Percentiles rank a stretch among this genome's conserved stretches.
Evolutionary conservation across 2,888 invertebrate genomes (phyloP).

Genomic region (Anarsia innoxiella): DNA sequence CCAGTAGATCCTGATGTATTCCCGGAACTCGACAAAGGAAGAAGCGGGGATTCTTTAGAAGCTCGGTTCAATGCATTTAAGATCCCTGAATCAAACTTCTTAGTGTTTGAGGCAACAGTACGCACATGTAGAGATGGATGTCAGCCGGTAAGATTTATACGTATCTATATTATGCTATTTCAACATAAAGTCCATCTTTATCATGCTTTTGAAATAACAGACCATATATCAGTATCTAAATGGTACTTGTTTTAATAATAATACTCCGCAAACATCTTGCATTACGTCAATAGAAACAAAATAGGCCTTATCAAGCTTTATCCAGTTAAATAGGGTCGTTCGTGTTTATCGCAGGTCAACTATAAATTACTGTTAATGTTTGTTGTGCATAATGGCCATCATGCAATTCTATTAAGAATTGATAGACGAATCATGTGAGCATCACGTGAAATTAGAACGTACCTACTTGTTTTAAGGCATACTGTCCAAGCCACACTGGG

Average conservation of each 20-base stretch:
- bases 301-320: slow-evolving; percentile 30
- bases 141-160: slow-evolving; percentile 79
- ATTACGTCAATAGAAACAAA: slow-evolving; percentile 41
- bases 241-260: slow-evolving; percentile 10
- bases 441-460: not conserved
- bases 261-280: slow-evolving; percentile 23
- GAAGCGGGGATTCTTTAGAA: slow-evolving; percentile 90
- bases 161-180: not conserved
- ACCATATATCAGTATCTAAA: slow-evolving; percentile 5
- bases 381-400: slow-evolving; percentile 18
- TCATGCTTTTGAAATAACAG: slow-evolving; percentile 8
- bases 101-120: slow-evolving; percentile 94
- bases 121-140: slow-evolving; percentile 92
- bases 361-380: slow-evolving; percentile 2
- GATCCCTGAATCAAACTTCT: slow-evolving; percentile 94
- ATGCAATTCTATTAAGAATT: slow-evolving; percentile 25
- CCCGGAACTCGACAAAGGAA: slow-evolving; percentile 89
- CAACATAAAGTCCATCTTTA: not conserved
- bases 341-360: not conserved
- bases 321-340: slow-evolving; percentile 28
- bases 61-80: slow-evolving; percentile 95
- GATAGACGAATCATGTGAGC: slow-evolving; percentile 8
- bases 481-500: slow-evolving; percentile 86
- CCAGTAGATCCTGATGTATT: slow-evolving; percentile 94
- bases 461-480: slow-evolving; percentile 76